Evolutionary conservation across 2,888 invertebrate species (phyloP).

Genomic region (Abrostola tripartita): DNA sequence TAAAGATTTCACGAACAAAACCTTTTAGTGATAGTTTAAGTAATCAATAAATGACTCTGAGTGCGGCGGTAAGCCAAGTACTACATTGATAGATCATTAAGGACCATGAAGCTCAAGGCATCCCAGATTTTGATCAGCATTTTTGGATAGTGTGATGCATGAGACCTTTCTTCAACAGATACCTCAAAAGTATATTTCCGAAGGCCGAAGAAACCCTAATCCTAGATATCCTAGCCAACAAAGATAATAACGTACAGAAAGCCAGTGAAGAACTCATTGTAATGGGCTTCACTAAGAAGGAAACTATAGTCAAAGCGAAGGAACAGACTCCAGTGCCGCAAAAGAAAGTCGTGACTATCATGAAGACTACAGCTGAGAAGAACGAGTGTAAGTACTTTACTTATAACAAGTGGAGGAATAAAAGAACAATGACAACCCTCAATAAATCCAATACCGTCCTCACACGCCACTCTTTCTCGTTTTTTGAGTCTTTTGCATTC

Average conservation of each 20-base stretch:
- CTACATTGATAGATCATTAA: no score
- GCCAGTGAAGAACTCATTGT: slow-evolving; percentile 94
- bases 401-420: not conserved
- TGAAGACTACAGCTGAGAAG: slow-evolving; percentile 92
- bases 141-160: no score
- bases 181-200: slow-evolving; percentile 96
- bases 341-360: slow-evolving; percentile 88
- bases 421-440: no score
- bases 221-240: slow-evolving; percentile 94
- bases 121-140: no score
- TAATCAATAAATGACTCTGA: no score
- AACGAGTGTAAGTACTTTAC: slow-evolving; percentile 87
- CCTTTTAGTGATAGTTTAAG: no score
- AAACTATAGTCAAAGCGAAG: slow-evolving; percentile 79
- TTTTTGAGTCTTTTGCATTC: no score
- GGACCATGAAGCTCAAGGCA: no score
- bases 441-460: no score
- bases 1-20: no score
- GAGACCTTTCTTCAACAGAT: slow-evolving; percentile 86
- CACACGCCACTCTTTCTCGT: no score
- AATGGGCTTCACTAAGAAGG: slow-evolving; percentile 95
- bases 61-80: no score
- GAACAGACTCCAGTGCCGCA: slow-evolving; percentile 71
- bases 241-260: slow-evolving; percentile 96
- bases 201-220: slow-evolving; percentile 96